Evolutionary conservation across 2,113 vertebrate species (phyloP), one percentile per base, ranked within the genome.

Genomic region (Centrocercus urophasianus): DNA sequence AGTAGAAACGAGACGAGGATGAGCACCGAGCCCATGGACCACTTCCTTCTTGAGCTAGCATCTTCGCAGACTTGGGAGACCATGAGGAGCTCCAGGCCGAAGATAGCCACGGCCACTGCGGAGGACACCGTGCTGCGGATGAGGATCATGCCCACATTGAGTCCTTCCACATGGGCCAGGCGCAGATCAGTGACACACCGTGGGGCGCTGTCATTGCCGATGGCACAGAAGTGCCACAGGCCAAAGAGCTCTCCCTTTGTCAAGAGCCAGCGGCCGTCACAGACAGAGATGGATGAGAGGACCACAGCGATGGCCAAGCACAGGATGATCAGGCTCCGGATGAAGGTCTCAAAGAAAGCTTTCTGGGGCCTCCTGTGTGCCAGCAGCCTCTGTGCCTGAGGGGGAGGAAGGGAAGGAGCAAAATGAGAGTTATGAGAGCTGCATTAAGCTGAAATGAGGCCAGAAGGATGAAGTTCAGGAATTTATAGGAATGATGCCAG

Each of bases 81-180:
- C 87, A 99, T 98, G 65, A 98, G 97, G 84, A 98, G 91, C 96
- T 98, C 98, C 96, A 98, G 74, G n/a, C 98, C 98, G 22, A 98
- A 98, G 43, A 99, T 98, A 21, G 98, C 98, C 0, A 97, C 95
- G 43, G 98, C 98, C 10, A 98, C 98, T 0, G 98, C 98, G 71
- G 98, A 86, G 42, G 97, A 88, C 5, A 96, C 95, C 73, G 97
- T 30, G 6, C 93, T 97, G 32, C 98, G 97, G 22, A 96, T 97
- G 70, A 98, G 85, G 57, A 95, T 95, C 75, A 98, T 75, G 13
- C 98, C 97, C 16, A 95, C 7, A 0, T 93, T 96, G 75, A 98
- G 83, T 32, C 97, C 97, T 1, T 95, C 95, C 80, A 98, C 89
- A 1, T 27, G 91, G 27, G 97, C 95, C 92, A 95, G 83, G 50